Conservation (phyloP, 2,113 vertebrate species). For the Zingel zingel region DNA sequence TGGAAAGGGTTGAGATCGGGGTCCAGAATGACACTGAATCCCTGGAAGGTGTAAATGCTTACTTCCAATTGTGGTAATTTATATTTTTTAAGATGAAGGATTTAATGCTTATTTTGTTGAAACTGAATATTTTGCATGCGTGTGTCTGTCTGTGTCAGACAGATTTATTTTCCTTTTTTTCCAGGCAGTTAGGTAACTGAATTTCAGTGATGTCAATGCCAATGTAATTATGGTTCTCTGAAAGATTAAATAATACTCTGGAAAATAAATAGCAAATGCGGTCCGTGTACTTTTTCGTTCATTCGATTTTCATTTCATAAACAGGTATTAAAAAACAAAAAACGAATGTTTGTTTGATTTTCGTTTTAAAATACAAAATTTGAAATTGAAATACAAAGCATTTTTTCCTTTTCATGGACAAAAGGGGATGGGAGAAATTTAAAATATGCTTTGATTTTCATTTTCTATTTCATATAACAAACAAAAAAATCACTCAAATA, state of each 20-base stretch:
- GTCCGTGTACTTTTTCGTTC: no score
- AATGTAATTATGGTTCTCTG: not conserved
- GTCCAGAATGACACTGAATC: not conserved
- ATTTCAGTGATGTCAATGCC: conserved; percentile 1
- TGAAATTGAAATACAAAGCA: no score
- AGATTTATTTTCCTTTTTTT: conserved; percentile 11
- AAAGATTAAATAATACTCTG: not conserved
- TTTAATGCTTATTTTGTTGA: not conserved
- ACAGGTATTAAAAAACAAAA: no score
- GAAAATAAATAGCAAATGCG: conserved; percentile 1
- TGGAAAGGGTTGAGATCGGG: not conserved
- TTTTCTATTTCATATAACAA: no score
- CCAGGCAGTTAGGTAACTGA: not conserved
- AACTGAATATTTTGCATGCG: not conserved
- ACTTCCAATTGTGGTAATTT: not conserved
- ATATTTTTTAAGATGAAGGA: not conserved
- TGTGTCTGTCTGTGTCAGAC: not conserved
- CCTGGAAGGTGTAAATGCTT: not conserved
- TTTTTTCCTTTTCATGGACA: no score
- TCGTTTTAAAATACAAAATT: no score
- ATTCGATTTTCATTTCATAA: no score
- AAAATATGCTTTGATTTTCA: no score
- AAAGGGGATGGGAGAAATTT: no score
- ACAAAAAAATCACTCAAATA: no score
- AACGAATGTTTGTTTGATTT: no score